Conservation (phyloP, 1,140 invertebrate genomes). For the Venturia canescens region DNA sequence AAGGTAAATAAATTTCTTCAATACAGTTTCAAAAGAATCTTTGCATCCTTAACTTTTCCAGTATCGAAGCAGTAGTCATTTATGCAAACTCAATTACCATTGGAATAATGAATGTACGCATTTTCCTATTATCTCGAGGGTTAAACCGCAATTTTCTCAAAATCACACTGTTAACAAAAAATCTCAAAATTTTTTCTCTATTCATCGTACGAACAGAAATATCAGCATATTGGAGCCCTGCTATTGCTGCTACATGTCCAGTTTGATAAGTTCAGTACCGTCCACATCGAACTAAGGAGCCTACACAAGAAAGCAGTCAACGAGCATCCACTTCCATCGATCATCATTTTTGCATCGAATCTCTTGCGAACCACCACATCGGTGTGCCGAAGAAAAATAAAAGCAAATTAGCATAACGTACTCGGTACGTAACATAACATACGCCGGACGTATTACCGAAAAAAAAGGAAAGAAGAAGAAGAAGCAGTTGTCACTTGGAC, state of each 20-base stretch:
- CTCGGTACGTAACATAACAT: slow-evolving; percentile 2
- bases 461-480: background rate
- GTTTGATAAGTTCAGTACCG: slow-evolving; percentile 70
- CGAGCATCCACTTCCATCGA: slow-evolving; percentile 37
- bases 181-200: slow-evolving; percentile 22
- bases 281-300: slow-evolving; percentile 68
- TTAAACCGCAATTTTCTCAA: too few species aligned
- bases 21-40: too few species aligned
- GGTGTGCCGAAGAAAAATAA: background rate
- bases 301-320: slow-evolving; percentile 58
- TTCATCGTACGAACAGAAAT: slow-evolving; percentile 53
- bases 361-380: slow-evolving; percentile 20
- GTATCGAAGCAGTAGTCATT: too few species aligned
- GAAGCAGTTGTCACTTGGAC: background rate
- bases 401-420: background rate
- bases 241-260: slow-evolving; percentile 68
- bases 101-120: too few species aligned
- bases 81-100: too few species aligned
- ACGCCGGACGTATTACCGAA: slow-evolving; percentile 32
- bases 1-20: slow-evolving; percentile 50
- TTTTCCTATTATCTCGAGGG: too few species aligned
- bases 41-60: too few species aligned
- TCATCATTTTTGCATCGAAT: slow-evolving; percentile 43
- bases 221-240: slow-evolving; percentile 57
- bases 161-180: too few species aligned